These are phyloP conservation scores for Agapostemon virescens DNA, from an alignment of 2,888 invertebrate genomes.

Conservation along the genomic window DNA sequence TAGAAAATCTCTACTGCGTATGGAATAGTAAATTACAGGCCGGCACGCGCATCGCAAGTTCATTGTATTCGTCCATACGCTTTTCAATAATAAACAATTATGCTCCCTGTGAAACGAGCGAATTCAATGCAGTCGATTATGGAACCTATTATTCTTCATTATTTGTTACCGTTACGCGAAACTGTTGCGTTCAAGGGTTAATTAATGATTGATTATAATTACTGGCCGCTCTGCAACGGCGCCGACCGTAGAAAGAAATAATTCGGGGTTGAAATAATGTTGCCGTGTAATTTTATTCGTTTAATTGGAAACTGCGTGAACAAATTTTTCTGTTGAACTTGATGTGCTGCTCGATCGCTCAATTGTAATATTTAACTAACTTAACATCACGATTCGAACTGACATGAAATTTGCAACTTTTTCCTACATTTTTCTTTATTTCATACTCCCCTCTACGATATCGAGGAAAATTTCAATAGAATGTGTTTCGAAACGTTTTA, in stretches of 20 bases:
- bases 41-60: slow-evolving; percentile 26
- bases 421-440: neutral
- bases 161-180: slow-evolving; percentile 35
- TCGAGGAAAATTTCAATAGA: neutral
- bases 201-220: slow-evolving; percentile 41
- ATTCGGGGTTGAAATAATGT: neutral
- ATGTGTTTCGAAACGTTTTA: neutral
- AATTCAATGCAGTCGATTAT: slow-evolving; percentile 42
- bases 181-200: slow-evolving; percentile 45
- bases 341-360: neutral
- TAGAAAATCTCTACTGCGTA: slow-evolving; percentile 24
- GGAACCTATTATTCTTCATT: slow-evolving; percentile 47
- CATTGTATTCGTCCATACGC: slow-evolving; percentile 30
- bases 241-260: neutral
- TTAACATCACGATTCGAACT: neutral
- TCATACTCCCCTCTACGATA: neutral
- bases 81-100: slow-evolving; percentile 22
- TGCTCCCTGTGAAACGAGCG: slow-evolving; percentile 7
- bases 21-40: slow-evolving; percentile 33
- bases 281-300: neutral
- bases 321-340: neutral
- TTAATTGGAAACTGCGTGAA: neutral
- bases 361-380: too few relatives aligned
- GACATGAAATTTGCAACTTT: neutral
- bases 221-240: slow-evolving; percentile 4